Percentiles rank a stretch among this genome's conserved stretches.
phyloP scores from a whole-genome alignment of 2,797 vertebrate species.

The Rallus crepitans region DNA sequence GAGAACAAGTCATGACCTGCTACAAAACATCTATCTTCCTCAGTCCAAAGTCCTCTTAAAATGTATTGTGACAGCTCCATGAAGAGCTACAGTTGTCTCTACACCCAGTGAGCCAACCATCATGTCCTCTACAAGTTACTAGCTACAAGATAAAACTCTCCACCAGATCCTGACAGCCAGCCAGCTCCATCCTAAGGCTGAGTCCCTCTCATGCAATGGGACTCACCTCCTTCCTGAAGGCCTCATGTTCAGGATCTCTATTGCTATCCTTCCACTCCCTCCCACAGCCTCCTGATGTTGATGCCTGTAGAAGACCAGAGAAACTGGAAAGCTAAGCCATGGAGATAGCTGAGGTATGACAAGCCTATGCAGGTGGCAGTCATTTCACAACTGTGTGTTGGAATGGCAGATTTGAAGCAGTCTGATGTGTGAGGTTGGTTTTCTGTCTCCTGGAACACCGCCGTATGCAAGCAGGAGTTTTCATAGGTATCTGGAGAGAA shows the following conservation, averaged over 20 bases:
- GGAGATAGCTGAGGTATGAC: background rate
- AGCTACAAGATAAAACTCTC: background rate
- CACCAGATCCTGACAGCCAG: background rate
- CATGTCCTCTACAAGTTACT: background rate
- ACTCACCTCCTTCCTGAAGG: background rate
- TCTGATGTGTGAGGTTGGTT: background rate
- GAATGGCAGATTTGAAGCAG: background rate
- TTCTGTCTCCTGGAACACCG: background rate
- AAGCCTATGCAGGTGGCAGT: background rate
- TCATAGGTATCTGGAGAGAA: background rate
- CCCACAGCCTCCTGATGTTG: background rate
- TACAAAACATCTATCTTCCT: background rate
- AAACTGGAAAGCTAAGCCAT: background rate
- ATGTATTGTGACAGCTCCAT: fast-evolving
- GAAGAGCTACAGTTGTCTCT: background rate
- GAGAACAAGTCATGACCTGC: background rate
- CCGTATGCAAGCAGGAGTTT: background rate
- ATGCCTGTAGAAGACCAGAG: fast-evolving
- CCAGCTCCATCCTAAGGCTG: background rate
- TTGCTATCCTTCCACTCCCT: background rate
- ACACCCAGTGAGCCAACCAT: background rate
- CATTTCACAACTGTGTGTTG: background rate
- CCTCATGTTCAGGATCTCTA: background rate
- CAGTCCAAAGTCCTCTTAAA: background rate
- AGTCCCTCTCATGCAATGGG: background rate